These are phyloP conservation scores for Trachymyrmex septentrionalis DNA, from an alignment of 1,140 invertebrate species.

Conservation along the genomic window DNA sequence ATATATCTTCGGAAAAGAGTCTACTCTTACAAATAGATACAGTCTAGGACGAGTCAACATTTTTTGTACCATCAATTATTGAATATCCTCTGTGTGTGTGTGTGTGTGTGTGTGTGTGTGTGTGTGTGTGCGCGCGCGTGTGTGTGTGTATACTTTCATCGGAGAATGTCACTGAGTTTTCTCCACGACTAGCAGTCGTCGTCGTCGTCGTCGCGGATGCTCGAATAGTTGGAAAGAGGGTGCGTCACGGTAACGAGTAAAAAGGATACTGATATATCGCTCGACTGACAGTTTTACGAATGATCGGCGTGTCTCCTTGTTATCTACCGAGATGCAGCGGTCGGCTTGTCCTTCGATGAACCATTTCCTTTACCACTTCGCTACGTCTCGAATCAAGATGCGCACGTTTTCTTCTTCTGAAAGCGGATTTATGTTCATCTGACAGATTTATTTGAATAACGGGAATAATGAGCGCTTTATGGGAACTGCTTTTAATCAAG, in stretches of 20 bases:
- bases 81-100: constrained; percentile 4
- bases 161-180: constrained; percentile 20
- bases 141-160: constrained; percentile 36
- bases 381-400: constrained; percentile 6
- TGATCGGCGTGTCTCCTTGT: constrained; percentile 73
- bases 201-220: constrained; percentile 3
- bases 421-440: background rate
- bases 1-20: background rate
- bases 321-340: constrained; percentile 71
- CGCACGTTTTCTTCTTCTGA: constrained; percentile 12
- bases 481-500: background rate
- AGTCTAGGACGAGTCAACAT: constrained; percentile 46
- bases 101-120: no score
- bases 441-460: constrained; percentile 31
- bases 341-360: constrained; percentile 41
- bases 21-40: constrained; percentile 29
- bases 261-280: constrained; percentile 77
- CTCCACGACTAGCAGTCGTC: constrained; percentile 18
- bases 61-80: constrained; percentile 42
- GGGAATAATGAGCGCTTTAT: constrained; percentile 6
- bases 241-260: constrained; percentile 74
- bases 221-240: constrained; percentile 54
- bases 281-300: constrained; percentile 74
- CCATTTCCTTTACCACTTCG: constrained; percentile 13
- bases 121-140: background rate